Percentiles rank a stretch among this genome's conserved stretches.
These are phyloP conservation scores for Lamellibrachia columna DNA, from an alignment of 2,888 invertebrate species.

Conservation along the genomic window DNA sequence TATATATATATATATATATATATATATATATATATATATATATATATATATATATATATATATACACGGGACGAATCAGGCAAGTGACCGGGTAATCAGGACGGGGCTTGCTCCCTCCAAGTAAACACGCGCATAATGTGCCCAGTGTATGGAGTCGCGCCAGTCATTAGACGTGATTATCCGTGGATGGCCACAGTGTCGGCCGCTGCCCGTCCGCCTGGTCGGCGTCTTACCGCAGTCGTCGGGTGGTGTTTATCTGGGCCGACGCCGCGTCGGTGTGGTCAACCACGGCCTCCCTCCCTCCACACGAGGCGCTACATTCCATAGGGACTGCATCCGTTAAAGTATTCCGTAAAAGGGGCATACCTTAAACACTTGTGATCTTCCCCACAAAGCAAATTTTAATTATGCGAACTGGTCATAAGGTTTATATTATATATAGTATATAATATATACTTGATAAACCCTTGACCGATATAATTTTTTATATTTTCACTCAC, in stretches of 20 bases:
- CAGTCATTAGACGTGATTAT: conserved; percentile 10
- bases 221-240: not conserved
- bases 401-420: not conserved
- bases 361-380: not conserved
- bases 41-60: too few species aligned
- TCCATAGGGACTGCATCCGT: not conserved
- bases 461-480: too few species aligned
- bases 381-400: not conserved
- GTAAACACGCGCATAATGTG: not conserved
- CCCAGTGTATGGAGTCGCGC: not conserved
- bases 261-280: not conserved
- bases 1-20: too few species aligned
- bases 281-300: too few species aligned
- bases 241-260: not conserved
- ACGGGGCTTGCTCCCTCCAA: not conserved
- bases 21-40: too few species aligned
- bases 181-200: not conserved
- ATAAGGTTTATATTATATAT: not conserved
- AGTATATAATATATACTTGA: too few species aligned
- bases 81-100: not conserved
- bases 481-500: too few species aligned
- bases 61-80: not conserved
- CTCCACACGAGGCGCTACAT: too few species aligned
- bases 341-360: not conserved
- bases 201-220: not conserved